Evolutionary conservation across 2,888 invertebrate species (phyloP), one percentile per base, ranked within the genome.

Genomic region (Busseola fusca): DNA sequence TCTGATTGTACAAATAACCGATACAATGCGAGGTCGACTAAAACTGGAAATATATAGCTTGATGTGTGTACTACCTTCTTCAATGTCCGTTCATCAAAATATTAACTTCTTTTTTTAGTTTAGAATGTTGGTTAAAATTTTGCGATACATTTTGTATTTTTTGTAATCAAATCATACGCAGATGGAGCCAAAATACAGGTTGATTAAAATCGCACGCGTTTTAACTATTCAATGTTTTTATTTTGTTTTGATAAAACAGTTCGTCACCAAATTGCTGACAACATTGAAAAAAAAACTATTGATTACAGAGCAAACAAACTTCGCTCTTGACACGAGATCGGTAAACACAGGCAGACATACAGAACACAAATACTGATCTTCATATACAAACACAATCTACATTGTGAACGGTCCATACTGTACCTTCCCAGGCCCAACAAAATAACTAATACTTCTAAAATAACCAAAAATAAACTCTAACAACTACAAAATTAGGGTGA

Each of bases 341-440:
- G 85, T 89, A 93, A 92, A 92, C 87, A 91, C 74, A 86, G 85
- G 89, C 88, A 87, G 89, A 89, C 92, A 92, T 89, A 89, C 86
- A 89, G 87, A 88, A 83, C 88, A 88, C 87, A 88, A 90, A 91
- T 90, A 93, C 84, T 87, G 89, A 93, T 94, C 91, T 91, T 90
- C 91, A 90, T 92, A 90, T 83, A 89, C 93, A 94, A 93, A 94
- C 92, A 93, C 83, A 86, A 85, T 90, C 86, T 90, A 90, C 89
- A 93, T 93, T 94, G 94, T 92, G 93, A 94, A 95, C 92, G 89
- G 89, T 88, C 90, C 90, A 84, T 82, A 81, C 86, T 86, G 86
- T 84, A 87, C 88, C 92, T 94, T 94, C 94, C 94, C 94, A 94
- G 88, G 91, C 82, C 74, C 67, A 64, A 79, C 86, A 87, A 89